phyloP scores from a whole-genome alignment of 2,888 invertebrate genomes.

The Apoda limacodes region DNA sequence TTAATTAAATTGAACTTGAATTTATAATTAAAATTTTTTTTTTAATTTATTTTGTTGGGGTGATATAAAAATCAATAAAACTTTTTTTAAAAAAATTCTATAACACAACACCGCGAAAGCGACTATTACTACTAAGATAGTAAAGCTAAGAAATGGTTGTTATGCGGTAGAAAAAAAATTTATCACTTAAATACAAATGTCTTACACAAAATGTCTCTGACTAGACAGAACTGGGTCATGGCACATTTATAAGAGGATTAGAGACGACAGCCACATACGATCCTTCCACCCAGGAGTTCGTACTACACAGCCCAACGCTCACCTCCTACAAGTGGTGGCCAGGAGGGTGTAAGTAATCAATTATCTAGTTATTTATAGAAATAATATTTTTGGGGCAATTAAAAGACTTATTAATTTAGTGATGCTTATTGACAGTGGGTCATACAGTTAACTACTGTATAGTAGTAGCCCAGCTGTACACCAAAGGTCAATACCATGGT shows the following conservation, averaged over 20 bases:
- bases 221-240: slow-evolving; percentile 96
- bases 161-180: too few relatives aligned
- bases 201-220: too few relatives aligned
- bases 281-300: slow-evolving; percentile 82
- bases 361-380: too few relatives aligned
- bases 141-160: too few relatives aligned
- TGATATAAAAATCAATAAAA: too few relatives aligned
- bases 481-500: slow-evolving; percentile 80
- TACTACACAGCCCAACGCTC: slow-evolving; percentile 86
- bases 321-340: slow-evolving; percentile 98
- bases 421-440: slow-evolving; percentile 73
- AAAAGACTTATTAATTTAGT: background rate
- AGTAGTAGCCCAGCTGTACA: slow-evolving; percentile 88
- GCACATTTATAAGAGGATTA: slow-evolving; percentile 90
- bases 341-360: slow-evolving; percentile 87
- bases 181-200: too few relatives aligned
- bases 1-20: too few relatives aligned
- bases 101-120: too few relatives aligned
- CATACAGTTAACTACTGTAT: slow-evolving; percentile 89
- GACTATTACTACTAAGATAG: too few relatives aligned
- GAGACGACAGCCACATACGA: slow-evolving; percentile 96
- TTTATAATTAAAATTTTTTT: too few relatives aligned
- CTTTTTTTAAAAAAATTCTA: too few relatives aligned
- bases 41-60: slow-evolving; percentile 23
- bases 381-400: too few relatives aligned